These are phyloP conservation scores for Pandemis cinnamomeana DNA, from an alignment of 2,888 invertebrate genomes.

Conservation along the genomic window DNA sequence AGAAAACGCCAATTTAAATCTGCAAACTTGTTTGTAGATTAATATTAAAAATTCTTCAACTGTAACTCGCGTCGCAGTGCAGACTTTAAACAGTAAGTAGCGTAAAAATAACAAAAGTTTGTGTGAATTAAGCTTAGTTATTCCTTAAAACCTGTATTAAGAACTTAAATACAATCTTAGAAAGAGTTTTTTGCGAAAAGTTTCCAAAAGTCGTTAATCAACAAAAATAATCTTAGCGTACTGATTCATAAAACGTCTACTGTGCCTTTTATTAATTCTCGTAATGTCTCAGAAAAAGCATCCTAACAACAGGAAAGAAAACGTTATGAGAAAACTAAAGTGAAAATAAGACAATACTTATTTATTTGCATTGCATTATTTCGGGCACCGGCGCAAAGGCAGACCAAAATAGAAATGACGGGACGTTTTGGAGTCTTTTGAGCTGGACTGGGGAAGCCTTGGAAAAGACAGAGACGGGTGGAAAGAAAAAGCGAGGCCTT, in stretches of 20 bases:
- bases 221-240: conserved; percentile 1
- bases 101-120: no score
- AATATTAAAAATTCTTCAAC: conserved; percentile 41
- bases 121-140: no score
- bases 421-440: no score
- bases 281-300: conserved; percentile 34
- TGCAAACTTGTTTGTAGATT: conserved; percentile 25
- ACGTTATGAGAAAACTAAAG: conserved; percentile 6
- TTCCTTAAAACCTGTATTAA: no score
- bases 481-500: no score
- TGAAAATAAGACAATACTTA: background rate
- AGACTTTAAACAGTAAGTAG: background rate
- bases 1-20: conserved; percentile 16
- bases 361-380: background rate
- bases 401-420: no score
- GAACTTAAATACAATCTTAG: no score
- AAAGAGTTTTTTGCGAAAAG: no score
- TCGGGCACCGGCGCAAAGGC: no score
- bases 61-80: conserved; percentile 22
- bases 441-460: no score
- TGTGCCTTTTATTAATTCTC: conserved; percentile 22
- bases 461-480: no score
- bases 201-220: no score
- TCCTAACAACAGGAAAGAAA: conserved; percentile 17
- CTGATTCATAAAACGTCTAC: conserved; percentile 9